Conservation (phyloP, 2,888 invertebrate genomes). For the Drosophila buzzatii region DNA sequence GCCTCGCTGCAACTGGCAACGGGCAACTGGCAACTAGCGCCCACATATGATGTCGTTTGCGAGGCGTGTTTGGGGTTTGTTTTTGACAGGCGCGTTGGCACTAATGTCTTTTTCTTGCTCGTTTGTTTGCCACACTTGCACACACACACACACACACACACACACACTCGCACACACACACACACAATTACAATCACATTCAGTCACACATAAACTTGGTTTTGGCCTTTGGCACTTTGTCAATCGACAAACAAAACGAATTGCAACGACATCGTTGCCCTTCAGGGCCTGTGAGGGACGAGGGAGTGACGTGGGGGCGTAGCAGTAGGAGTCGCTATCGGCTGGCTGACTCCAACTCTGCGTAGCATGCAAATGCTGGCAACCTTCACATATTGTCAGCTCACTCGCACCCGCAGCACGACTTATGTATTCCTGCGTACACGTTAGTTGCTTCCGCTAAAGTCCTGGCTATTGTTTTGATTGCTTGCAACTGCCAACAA, state of each 20-base stretch:
- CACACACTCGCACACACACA: constrained; percentile 17
- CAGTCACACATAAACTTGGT: constrained; percentile 13
- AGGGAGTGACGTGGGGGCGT: no score
- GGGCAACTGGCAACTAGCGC: constrained; percentile 19
- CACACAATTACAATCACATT: constrained; percentile 3
- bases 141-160: constrained; percentile 6
- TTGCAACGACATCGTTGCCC: constrained; percentile 47
- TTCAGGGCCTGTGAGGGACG: constrained; percentile 1
- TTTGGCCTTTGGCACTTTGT: constrained; percentile 71
- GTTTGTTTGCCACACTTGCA: constrained; percentile 51
- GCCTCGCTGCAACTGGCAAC: constrained; percentile 14
- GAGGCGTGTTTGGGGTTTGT: constrained; percentile 36
- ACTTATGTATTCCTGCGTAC: constrained; percentile 6
- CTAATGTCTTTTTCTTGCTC: constrained; percentile 75
- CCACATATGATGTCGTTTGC: constrained; percentile 29
- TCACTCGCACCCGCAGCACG: neutral
- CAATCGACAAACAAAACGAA: constrained; percentile 74
- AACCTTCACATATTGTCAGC: constrained; percentile 7
- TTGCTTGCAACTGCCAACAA: constrained; percentile 40
- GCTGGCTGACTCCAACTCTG: neutral
- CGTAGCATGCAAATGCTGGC: constrained; percentile 19
- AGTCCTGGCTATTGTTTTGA: constrained; percentile 47
- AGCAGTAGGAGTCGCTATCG: neutral
- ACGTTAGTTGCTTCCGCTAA: constrained; percentile 32
- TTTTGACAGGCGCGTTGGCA: constrained; percentile 51